These are phyloP conservation scores for Chunga burmeisteri DNA, from an alignment of 2,113 vertebrate genomes.

Conservation along the genomic window DNA sequence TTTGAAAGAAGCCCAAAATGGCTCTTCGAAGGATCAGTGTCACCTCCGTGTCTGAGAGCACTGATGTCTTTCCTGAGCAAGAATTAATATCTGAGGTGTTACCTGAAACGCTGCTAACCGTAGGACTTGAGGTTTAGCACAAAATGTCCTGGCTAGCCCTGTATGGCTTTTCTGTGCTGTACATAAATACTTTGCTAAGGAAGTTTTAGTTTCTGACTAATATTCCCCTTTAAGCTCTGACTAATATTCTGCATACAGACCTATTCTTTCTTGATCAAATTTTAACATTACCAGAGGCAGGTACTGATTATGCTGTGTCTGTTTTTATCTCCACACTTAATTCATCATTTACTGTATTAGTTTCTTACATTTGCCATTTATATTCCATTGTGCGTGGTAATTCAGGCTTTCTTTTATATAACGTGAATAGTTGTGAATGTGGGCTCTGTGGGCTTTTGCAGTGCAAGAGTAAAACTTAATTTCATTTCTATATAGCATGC, in stretches of 20 bases:
- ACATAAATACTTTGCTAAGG: neutral
- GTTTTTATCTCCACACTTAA: neutral
- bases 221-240: neutral
- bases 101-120: neutral
- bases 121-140: neutral
- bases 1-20: neutral
- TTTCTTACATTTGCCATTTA: slow-evolving; percentile 27
- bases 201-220: slow-evolving; percentile 25
- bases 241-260: neutral
- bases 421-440: neutral
- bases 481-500: neutral
- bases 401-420: neutral
- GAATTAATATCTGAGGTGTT: neutral
- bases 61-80: neutral
- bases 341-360: neutral
- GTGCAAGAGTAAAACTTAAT: neutral
- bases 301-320: neutral
- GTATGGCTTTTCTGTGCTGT: neutral
- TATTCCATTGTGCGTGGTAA: neutral
- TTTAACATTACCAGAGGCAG: neutral
- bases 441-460: neutral
- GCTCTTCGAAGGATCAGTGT: neutral
- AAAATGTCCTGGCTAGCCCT: neutral
- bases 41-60: neutral
- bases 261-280: slow-evolving; percentile 5